phyloP scores from a whole-genome alignment of 2,797 vertebrate genomes.

The Anguilla marmorata region DNA sequence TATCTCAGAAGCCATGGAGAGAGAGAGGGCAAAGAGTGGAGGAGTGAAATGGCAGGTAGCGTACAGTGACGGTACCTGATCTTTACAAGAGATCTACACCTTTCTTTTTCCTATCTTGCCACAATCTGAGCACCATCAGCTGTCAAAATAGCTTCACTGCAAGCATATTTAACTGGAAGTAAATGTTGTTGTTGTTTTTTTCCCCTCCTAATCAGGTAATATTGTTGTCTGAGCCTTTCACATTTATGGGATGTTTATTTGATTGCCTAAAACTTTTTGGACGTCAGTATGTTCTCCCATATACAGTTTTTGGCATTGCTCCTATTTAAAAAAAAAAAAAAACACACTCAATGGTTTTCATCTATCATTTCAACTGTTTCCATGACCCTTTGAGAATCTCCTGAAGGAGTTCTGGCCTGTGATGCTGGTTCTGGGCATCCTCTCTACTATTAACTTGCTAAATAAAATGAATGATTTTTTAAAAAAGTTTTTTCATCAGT shows the following conservation, averaged over 20 bases:
- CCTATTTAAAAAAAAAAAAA: background rate
- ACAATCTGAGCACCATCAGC: constrained; percentile 27
- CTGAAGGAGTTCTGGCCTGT: constrained; percentile 8
- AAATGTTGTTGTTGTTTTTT: background rate
- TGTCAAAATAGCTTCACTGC: constrained; percentile 7
- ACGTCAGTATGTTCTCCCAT: background rate
- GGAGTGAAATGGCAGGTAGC: background rate
- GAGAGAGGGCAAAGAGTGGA: background rate
- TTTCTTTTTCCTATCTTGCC: constrained; percentile 26
- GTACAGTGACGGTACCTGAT: background rate
- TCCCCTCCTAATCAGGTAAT: background rate
- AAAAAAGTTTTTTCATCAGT: constrained; percentile 15
- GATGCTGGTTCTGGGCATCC: background rate
- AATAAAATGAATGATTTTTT: background rate
- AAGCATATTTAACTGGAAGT: background rate
- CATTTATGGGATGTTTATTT: background rate
- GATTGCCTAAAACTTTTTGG: background rate
- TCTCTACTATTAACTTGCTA: background rate
- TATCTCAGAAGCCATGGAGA: background rate
- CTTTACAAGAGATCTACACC: background rate
- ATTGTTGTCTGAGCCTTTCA: constrained; percentile 5
- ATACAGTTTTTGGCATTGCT: constrained; percentile 6
- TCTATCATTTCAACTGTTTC: background rate
- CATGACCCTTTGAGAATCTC: background rate
- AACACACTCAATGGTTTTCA: background rate